Evolutionary conservation across 2,888 invertebrate genomes (phyloP).

Genomic region (Apamea anceps): DNA sequence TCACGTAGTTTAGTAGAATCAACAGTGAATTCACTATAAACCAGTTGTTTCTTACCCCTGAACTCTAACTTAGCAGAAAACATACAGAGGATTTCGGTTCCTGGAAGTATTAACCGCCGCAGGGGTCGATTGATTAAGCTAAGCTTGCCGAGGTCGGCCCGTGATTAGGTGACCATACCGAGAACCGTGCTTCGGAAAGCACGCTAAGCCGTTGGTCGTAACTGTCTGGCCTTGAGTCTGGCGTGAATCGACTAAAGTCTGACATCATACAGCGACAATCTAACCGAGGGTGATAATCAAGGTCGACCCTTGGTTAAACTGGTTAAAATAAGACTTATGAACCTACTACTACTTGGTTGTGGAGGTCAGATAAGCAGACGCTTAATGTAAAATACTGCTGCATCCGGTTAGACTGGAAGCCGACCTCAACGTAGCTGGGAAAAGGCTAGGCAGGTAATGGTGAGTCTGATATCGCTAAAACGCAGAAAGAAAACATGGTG

Average conservation of each 20-base stretch:
- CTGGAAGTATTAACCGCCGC: too few relatives aligned
- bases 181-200: background rate
- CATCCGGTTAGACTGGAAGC: background rate
- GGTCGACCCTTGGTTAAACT: too few relatives aligned
- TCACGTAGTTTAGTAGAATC: background rate
- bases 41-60: background rate
- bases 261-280: too few relatives aligned
- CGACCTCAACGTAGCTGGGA: too few relatives aligned
- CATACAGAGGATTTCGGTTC: background rate
- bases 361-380: too few relatives aligned
- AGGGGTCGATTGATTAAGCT: background rate
- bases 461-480: background rate
- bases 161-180: background rate
- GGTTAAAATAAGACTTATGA: too few relatives aligned
- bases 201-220: too few relatives aligned
- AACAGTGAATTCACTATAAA: background rate
- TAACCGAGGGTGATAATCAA: too few relatives aligned
- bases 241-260: too few relatives aligned
- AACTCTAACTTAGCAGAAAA: background rate
- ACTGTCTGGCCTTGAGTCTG: too few relatives aligned
- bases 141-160: background rate
- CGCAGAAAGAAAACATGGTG: background rate
- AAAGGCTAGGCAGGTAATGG: background rate
- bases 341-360: too few relatives aligned
- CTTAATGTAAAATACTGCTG: background rate